Evolutionary conservation across 2,797 vertebrate genomes (phyloP).

Genomic region (Masticophis lateralis): DNA sequence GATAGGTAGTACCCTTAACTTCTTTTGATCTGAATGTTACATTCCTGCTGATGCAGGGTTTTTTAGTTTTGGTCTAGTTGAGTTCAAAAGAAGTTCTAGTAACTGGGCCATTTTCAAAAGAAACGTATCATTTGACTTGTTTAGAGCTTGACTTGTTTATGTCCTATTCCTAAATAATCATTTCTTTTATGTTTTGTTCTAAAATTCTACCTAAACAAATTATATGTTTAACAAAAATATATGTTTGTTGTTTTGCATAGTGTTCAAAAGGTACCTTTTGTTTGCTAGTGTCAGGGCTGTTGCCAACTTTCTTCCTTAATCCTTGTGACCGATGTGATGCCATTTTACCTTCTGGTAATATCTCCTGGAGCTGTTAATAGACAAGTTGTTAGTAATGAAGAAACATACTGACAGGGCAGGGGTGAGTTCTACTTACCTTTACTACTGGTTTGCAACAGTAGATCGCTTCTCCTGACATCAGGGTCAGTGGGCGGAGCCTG

Average conservation of each 20-base stretch:
- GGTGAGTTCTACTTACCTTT: too few species aligned
- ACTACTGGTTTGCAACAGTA: too few species aligned
- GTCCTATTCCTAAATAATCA: not conserved
- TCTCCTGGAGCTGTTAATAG: constrained; percentile 45
- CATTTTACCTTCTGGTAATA: constrained; percentile 19
- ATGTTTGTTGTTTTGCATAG: rapidly evolving
- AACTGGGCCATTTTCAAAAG: not conserved
- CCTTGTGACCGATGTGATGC: not conserved
- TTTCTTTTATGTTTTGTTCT: not conserved
- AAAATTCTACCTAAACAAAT: not conserved
- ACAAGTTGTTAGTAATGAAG: not conserved
- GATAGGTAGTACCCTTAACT: not conserved
- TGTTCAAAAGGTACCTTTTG: not conserved
- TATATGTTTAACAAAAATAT: not conserved
- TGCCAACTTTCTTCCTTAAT: constrained; percentile 12
- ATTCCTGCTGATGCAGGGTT: not conserved
- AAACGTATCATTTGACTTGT: not conserved
- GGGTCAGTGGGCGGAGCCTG: too few species aligned
- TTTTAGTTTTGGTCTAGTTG: not conserved
- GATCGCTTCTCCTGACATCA: too few species aligned
- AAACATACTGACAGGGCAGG: not conserved
- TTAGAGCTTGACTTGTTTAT: not conserved
- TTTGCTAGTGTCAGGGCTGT: constrained; percentile 2
- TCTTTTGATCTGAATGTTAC: not conserved
- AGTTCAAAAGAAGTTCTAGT: not conserved